A percentile compares a stretch with the other conserved stretches of the same genome.
phyloP scores from a whole-genome alignment of 2,113 vertebrate genomes.

The Carettochelys insculpta region DNA sequence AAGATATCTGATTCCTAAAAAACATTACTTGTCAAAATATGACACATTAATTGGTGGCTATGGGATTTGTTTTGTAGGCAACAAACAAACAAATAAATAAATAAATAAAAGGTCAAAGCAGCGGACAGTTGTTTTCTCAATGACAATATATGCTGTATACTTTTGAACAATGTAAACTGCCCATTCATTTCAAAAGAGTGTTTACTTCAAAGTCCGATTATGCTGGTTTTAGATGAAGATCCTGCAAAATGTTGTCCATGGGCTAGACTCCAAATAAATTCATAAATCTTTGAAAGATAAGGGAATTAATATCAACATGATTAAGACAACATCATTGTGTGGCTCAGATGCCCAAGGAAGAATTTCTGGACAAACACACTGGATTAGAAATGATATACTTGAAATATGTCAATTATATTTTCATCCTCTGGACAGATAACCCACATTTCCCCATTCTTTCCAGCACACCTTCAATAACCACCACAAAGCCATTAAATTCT shows the following conservation, averaged over 20 bases:
- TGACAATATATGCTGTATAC: background rate
- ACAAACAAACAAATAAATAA: no score
- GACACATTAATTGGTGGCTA: background rate
- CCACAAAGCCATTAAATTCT: background rate
- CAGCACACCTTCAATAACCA: background rate
- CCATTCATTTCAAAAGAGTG: background rate
- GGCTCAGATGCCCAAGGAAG: background rate
- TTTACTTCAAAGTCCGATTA: background rate
- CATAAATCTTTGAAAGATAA: background rate
- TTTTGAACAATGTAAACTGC: rapidly evolving
- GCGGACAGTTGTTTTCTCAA: background rate
- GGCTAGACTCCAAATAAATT: background rate
- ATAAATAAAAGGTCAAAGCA: background rate
- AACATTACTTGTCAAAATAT: background rate
- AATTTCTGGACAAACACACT: background rate
- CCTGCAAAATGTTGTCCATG: background rate
- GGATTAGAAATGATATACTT: background rate
- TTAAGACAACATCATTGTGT: background rate
- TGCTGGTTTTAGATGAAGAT: background rate
- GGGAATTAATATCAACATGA: background rate
- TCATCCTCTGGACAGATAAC: background rate
- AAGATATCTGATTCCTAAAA: background rate
- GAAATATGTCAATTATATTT: background rate
- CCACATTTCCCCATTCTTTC: background rate
- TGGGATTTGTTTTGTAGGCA: background rate